Base-by-base conservation (phyloP, 2,888 invertebrate genomes). In the Alloplasta piceator region DNA sequence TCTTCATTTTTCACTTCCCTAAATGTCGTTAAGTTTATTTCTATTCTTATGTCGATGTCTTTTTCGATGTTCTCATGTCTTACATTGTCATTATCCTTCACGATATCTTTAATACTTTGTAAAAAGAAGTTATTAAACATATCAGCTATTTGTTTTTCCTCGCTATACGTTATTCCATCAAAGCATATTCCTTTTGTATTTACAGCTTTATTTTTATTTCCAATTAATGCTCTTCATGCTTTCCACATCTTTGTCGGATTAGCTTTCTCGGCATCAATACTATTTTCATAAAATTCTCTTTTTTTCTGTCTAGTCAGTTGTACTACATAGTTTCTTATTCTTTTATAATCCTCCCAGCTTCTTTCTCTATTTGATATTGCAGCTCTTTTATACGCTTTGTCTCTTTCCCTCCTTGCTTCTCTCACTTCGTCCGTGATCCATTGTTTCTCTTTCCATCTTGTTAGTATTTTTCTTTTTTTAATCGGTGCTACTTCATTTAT, bases 51-150 rank as follows among this genome's bases (percentile, higher is more conserved):
- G 26, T 26, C 26, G 26, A 26, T 26, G 26, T 26, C 26, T 26
- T 26, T 26, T 26, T 26, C 26, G 3, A 26, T 26, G 26, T 26
- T 26, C 26, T 26, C 14, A 6, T 39, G 16, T 4, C 1, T 12
- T 43, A 14, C n/a, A 5, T 12, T 36, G 7, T 58, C 58, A 39
- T 10, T n/a, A n/a, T 36, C 4, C 6, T 48, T n/a, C 6, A 26
- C 26, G 26, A 10, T 9, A 9, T 64, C 48, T 9, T 73, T 64
- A 16, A 72, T 52, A 43, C 77, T 80, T n/a, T 58, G 6, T 26
- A 76, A 58, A 64, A 80, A 82, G 56, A 64, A 82, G 43, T 41
- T 48, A 56, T 80, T 82, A 76, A 83, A 61, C 82, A 86, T 26
- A 81, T 84, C 64, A 72, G 88, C 39, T 70, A 82, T 48, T 56